Base-by-base conservation (phyloP, 2,888 invertebrate genomes). In the Vanessa cardui region DNA sequence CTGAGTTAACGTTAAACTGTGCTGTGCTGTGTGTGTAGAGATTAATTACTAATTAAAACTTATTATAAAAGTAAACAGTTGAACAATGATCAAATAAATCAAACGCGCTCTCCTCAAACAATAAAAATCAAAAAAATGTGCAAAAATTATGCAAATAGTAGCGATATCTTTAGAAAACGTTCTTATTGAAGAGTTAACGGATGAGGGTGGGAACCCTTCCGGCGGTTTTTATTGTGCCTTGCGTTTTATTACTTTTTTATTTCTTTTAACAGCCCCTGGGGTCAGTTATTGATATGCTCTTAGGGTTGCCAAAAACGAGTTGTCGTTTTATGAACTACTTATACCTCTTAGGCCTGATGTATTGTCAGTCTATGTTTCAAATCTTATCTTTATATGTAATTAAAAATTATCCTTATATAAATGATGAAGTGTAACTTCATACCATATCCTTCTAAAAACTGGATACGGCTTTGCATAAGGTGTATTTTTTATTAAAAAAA, bases 231-330 rank as follows among this genome's bases (percentile, higher is more conserved):
- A 86, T 85, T 82, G 80, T 78, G 78, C 78, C 76, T 86, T 91
- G 91, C 88, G 81, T 90, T 91, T 91, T 91, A 91, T 89, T 90
- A 90, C 91, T 90, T 90, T 90, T 92, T 92, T 91, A 92, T 91
- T 87, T 88, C 85, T 90, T 89, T 85, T 88, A 89, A 90, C 87
- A 80, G 85, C 83, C 75, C 67, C 66, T 50, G 62, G 74, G 75
- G 75, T 74, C 75, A 75, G 72, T 71, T 69, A 70, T 60, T 68
- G 69, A 62, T 62, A 60, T 68, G 61, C 63, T 21, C 49, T 8
- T 65, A 75, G 75, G 75, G 74, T 44, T 75, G 66, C 12, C 58
- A 49, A 54, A 18, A 15, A 6, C 0, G 16, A 26, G 12, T 46
- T 31, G 12, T 56, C 26, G 6, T 33, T 16, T 45, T 16, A n/a